These are phyloP conservation scores for Melanchra persicariae DNA, from an alignment of 2,888 invertebrate genomes.

Conservation along the genomic window DNA sequence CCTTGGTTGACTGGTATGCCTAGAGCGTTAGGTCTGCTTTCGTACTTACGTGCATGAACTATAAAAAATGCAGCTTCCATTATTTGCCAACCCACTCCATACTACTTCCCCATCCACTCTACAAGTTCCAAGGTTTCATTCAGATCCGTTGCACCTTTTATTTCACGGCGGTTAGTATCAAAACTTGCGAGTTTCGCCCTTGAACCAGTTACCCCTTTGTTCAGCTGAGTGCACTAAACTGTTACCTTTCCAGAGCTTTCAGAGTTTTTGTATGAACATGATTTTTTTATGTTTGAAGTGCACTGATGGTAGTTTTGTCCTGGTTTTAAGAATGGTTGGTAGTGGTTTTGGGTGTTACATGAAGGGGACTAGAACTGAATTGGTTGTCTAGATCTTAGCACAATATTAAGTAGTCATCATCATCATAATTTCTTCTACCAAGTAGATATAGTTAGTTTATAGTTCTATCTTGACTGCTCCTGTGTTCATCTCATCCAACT, in stretches of 20 bases:
- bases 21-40: no score
- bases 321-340: background rate
- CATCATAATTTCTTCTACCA: no score
- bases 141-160: constrained; percentile 35
- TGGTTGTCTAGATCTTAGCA: background rate
- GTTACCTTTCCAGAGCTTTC: constrained; percentile 26
- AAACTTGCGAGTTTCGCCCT: constrained; percentile 46
- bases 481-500: no score
- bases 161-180: constrained; percentile 40
- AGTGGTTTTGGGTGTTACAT: background rate
- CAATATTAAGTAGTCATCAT: background rate
- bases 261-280: constrained; percentile 31
- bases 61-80: background rate
- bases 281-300: constrained; percentile 15
- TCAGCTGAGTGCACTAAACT: constrained; percentile 46
- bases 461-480: no score
- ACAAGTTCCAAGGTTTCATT: constrained; percentile 39
- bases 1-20: no score
- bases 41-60: no score
- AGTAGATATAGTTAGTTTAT: no score
- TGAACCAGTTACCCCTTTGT: constrained; percentile 61
- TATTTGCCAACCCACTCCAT: no score
- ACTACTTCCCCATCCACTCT: background rate
- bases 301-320: background rate
- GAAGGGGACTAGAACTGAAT: background rate